Evolutionary conservation across 2,113 vertebrate genomes (phyloP), one percentile per base, ranked within the genome.

Genomic region (Labeo catla): DNA sequence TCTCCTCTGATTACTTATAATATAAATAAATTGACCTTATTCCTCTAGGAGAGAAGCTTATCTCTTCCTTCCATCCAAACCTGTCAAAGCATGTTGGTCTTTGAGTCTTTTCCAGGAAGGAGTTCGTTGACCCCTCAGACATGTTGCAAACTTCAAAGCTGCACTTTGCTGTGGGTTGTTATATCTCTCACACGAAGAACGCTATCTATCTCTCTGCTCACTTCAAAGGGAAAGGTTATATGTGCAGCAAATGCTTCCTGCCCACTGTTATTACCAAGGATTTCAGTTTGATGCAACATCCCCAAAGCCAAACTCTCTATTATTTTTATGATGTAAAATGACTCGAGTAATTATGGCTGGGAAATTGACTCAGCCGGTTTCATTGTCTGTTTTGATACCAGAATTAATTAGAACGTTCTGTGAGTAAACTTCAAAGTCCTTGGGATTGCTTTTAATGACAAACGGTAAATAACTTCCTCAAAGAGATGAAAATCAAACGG

Each of bases 151-250:
- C 88, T 87, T 91, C 90, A 91, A 91, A 91, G 87, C 68, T 81
- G 77, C 52, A 81, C 86, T 76, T 73, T 84, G 39, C 79, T 57
- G 52, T 85, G 83, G 68, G 59, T 80, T 84, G 57, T 83, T 84
- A 66, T 45, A 52, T 86, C 66, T 68, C 83, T 63, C 76, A 68
- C 34, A 21, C 21, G 54, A 84, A 50, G 79, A 88, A 86, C 66
- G 8, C 72, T 68, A 86, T 85, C 87, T 79, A 76, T 49, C 79
- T 81, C 65, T 49, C 76, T 76, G 79, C 72, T 65, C 45, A 85
- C 88, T 88, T 91, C 90, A 91, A 91, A 91, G 87, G 81, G 39
- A 87, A 86, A 87, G 84, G 85, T 88, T 91, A 87, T 68, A 84
- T 82, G 77, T 86, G 81, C 81, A 88, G 54, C 78, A 80, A 85